A percentile compares a stretch with the other conserved stretches of the same genome.
Conservation (phyloP, 2,113 vertebrate species). For the Myiozetetes cayanensis region DNA sequence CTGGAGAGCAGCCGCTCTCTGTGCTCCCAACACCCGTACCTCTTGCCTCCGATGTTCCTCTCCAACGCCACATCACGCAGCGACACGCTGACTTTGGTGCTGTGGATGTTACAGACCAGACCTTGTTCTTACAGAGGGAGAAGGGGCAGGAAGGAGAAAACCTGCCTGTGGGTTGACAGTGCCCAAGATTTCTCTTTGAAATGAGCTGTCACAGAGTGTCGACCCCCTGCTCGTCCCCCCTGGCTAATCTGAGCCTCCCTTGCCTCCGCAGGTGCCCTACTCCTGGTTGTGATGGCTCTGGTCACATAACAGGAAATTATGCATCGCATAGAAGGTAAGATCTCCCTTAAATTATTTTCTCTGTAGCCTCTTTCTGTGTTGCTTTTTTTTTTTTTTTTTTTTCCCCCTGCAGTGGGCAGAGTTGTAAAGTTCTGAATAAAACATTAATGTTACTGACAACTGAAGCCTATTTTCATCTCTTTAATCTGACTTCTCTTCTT, state of each 20-base stretch:
- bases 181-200: not conserved
- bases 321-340: conserved; percentile 83
- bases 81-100: fast-evolving
- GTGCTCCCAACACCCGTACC: fast-evolving
- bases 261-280: conserved; percentile 80
- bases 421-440: conserved; percentile 33
- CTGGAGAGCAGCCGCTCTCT: not conserved
- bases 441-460: conserved; percentile 21
- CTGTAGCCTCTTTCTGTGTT: not conserved
- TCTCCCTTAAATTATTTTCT: conserved; percentile 22
- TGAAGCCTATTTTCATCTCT: conserved; percentile 56
- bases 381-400: not conserved
- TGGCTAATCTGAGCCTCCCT: not conserved
- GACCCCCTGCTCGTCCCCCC: not conserved
- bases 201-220: not conserved
- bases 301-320: conserved; percentile 86
- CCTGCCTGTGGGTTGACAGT: not conserved
- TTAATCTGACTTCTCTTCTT: conserved; percentile 29
- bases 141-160: not conserved
- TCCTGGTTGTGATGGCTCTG: conserved; percentile 83
- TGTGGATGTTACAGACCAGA: not conserved
- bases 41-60: not conserved
- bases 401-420: not conserved
- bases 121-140: not conserved
- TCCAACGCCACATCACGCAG: fast-evolving